Percentiles rank a stretch among this genome's conserved stretches.
These are phyloP conservation scores for Latrodectus hesperus DNA, from an alignment of 2,888 invertebrate species.

Conservation along the genomic window DNA sequence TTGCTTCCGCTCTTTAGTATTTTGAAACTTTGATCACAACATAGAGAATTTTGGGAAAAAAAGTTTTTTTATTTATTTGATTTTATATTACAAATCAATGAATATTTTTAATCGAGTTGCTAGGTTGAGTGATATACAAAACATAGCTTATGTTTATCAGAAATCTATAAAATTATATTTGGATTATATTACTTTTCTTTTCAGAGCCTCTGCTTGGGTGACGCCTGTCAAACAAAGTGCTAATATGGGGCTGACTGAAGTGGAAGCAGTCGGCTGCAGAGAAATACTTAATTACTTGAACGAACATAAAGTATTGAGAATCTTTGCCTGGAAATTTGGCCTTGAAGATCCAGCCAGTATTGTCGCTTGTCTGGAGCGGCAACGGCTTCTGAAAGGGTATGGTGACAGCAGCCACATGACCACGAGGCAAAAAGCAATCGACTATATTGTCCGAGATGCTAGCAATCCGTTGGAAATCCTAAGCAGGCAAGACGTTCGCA, in stretches of 20 bases:
- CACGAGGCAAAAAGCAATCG: conserved; percentile 53
- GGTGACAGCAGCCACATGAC: conserved; percentile 64
- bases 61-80: too few relatives aligned
- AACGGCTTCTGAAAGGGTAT: conserved; percentile 53
- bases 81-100: too few relatives aligned
- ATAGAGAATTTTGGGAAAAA: too few relatives aligned
- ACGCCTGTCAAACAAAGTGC: neutral
- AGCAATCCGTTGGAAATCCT: conserved; percentile 60
- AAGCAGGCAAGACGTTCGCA: conserved; percentile 55
- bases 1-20: too few relatives aligned
- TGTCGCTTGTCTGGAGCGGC: conserved; percentile 57
- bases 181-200: neutral
- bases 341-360: conserved; percentile 60
- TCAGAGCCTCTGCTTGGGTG: conserved; percentile 1
- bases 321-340: conserved; percentile 62
- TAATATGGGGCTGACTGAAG: conserved; percentile 57
- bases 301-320: conserved; percentile 59
- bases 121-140: too few relatives aligned
- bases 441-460: conserved; percentile 60
- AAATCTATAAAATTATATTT: neutral
- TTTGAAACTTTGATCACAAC: too few relatives aligned
- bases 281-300: conserved; percentile 59
- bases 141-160: neutral
- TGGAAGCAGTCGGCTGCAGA: conserved; percentile 53
- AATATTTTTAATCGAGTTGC: too few relatives aligned